Conservation (phyloP, 1,140 invertebrate species). For the Drosophila fuyamai region DNA sequence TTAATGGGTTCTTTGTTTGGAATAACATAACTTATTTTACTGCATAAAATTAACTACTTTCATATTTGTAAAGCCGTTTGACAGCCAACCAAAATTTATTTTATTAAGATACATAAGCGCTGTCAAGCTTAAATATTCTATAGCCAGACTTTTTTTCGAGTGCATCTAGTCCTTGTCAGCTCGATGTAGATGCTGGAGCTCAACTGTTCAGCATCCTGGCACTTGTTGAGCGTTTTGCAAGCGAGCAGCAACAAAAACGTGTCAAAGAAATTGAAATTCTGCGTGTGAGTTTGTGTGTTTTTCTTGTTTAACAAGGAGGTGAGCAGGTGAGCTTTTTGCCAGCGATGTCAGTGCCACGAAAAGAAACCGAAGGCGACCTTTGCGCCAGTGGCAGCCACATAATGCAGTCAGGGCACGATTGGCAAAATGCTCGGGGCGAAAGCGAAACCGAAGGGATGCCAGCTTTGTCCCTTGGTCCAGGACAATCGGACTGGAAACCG, state of each 20-base stretch:
- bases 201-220: slow-evolving; percentile 39
- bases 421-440: slow-evolving; percentile 22
- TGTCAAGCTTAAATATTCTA: too few species aligned
- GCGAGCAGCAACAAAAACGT: slow-evolving; percentile 49
- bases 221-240: slow-evolving; percentile 59
- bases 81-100: too few species aligned
- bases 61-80: too few species aligned
- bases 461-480: slow-evolving; percentile 8
- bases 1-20: too few species aligned
- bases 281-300: slow-evolving; percentile 38
- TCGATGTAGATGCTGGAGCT: slow-evolving; percentile 17
- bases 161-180: slow-evolving; percentile 10
- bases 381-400: slow-evolving; percentile 16
- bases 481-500: slow-evolving; percentile 10
- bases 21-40: too few species aligned
- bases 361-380: slow-evolving; percentile 15
- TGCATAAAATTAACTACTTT: too few species aligned
- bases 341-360: slow-evolving; percentile 13
- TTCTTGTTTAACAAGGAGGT: not conserved
- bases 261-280: slow-evolving; percentile 80
- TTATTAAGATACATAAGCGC: too few species aligned
- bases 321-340: slow-evolving; percentile 21
- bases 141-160: not conserved
- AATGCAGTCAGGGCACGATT: slow-evolving; percentile 48
- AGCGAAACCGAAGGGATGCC: not conserved